Conservation (phyloP, 2,113 vertebrate genomes). For the Mormoops blainvillei region DNA sequence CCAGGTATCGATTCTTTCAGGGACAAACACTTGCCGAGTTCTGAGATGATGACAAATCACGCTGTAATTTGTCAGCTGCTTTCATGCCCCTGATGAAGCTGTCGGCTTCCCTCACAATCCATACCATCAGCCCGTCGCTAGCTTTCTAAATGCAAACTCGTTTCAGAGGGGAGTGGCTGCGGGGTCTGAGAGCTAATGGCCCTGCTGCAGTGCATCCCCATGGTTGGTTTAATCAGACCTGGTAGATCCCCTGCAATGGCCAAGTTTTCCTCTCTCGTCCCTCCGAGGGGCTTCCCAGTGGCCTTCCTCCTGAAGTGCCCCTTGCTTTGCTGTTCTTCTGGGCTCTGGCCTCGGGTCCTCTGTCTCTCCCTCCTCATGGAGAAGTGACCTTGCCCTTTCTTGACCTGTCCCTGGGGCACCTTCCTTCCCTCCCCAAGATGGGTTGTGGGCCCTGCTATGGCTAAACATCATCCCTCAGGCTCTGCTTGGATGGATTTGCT, state of each 20-base stretch:
- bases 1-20: constrained; percentile 61
- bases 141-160: background rate
- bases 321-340: background rate
- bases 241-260: accelerated
- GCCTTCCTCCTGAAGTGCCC: background rate
- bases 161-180: background rate
- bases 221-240: accelerated
- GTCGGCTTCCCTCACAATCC: background rate
- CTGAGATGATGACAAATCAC: constrained; percentile 48
- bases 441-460: background rate
- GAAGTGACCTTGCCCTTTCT: background rate
- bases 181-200: background rate
- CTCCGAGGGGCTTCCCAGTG: background rate
- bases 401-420: background rate
- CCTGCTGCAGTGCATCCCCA: background rate
- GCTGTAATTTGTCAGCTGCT: constrained; percentile 45
- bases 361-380: background rate
- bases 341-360: background rate
- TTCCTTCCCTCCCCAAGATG: background rate
- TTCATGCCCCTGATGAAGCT: background rate
- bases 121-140: background rate
- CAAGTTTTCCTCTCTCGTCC: background rate
- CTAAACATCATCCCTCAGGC: background rate
- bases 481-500: background rate
- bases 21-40: constrained; percentile 41